phyloP scores from a whole-genome alignment of 2,797 vertebrate species.

The Rhynchonycteris naso region DNA sequence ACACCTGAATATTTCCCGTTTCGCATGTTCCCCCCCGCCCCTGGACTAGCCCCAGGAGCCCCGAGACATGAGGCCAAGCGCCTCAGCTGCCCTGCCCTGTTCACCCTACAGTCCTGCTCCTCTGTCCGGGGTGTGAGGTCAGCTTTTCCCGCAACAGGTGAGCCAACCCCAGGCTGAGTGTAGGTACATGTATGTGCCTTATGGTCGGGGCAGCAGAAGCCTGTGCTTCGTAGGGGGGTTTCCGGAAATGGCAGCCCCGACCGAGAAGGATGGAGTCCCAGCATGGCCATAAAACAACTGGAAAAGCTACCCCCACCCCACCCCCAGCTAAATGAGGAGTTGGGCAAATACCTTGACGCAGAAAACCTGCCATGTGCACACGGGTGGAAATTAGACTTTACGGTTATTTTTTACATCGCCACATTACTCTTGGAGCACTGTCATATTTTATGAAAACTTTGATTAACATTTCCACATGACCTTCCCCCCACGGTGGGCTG shows the following conservation, averaged over 20 bases:
- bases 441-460: slow-evolving; percentile 87
- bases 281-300: slow-evolving; percentile 38
- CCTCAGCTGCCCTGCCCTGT: neutral
- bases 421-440: slow-evolving; percentile 79
- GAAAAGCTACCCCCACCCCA: neutral
- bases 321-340: slow-evolving; percentile 68
- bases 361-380: slow-evolving; percentile 64
- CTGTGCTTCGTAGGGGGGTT: slow-evolving; percentile 4
- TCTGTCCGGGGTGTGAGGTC: neutral
- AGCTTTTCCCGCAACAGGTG: neutral
- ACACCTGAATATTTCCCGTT: neutral
- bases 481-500: slow-evolving; percentile 82
- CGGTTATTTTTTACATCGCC: slow-evolving; percentile 79
- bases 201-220: neutral
- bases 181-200: slow-evolving; percentile 20
- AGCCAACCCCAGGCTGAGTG: neutral
- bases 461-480: slow-evolving; percentile 86
- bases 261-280: slow-evolving; percentile 60
- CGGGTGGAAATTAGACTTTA: slow-evolving; percentile 74
- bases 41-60: neutral
- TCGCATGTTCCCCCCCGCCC: neutral
- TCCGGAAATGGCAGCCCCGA: slow-evolving; percentile 28
- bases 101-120: neutral
- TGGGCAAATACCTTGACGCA: slow-evolving; percentile 59
- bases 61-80: accelerated